Evolutionary conservation across 2,113 vertebrate genomes (phyloP).

Genomic region (Platichthys flesus): DNA sequence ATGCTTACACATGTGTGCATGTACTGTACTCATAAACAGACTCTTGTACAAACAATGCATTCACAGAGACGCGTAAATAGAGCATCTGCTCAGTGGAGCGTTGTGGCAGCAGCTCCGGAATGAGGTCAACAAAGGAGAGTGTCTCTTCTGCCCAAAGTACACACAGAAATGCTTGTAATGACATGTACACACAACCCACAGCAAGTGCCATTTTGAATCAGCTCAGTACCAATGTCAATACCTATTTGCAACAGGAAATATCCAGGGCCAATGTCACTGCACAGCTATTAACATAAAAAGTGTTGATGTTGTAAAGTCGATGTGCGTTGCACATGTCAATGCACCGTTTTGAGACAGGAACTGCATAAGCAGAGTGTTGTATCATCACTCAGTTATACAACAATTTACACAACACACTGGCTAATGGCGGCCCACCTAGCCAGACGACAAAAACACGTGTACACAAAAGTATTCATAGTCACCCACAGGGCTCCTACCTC

Average conservation of each 20-base stretch:
- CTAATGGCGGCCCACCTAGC: slow-evolving; percentile 18
- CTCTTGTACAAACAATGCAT: slow-evolving; percentile 21
- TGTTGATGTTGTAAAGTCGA: not conserved
- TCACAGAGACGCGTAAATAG: slow-evolving; percentile 36
- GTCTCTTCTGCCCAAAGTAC: slow-evolving; percentile 54
- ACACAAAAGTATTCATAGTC: slow-evolving; percentile 2
- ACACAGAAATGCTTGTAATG: slow-evolving; percentile 47
- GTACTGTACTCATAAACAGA: slow-evolving; percentile 30
- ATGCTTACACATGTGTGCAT: slow-evolving; percentile 25
- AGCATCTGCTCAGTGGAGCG: slow-evolving; percentile 56
- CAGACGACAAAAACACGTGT: slow-evolving; percentile 1
- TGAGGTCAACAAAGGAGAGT: slow-evolving; percentile 68
- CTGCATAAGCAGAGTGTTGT: not conserved
- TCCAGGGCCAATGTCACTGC: not conserved
- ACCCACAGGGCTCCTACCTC: slow-evolving; percentile 71
- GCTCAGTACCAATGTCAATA: not conserved
- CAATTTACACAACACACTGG: slow-evolving; percentile 42
- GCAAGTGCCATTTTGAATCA: slow-evolving; percentile 24
- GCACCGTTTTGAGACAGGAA: slow-evolving; percentile 1
- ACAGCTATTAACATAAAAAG: not conserved
- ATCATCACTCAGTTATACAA: slow-evolving; percentile 39
- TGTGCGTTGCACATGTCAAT: not conserved
- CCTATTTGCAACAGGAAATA: not conserved
- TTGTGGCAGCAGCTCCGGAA: slow-evolving; percentile 64
- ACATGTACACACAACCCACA: slow-evolving; percentile 39